Evolutionary conservation across 2,888 invertebrate species (phyloP).

Genomic region (Barypeithes pellucidus): DNA sequence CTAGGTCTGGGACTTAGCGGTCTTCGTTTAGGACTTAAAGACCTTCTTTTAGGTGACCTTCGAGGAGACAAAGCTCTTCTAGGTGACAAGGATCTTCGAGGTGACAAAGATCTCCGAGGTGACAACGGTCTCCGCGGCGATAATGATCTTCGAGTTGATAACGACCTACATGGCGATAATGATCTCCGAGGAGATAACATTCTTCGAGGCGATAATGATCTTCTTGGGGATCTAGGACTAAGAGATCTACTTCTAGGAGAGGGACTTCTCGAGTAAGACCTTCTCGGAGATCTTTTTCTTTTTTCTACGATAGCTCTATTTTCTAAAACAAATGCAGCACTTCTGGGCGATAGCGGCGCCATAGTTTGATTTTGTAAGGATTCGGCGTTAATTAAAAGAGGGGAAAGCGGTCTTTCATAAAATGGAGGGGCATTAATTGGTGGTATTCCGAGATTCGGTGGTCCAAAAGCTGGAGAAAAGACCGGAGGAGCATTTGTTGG

Average conservation of each 20-base stretch:
- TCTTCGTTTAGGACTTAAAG: conserved; percentile 39
- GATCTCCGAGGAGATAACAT: conserved; percentile 58
- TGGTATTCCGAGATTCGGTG: conserved; percentile 45
- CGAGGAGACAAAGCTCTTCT: conserved; percentile 30
- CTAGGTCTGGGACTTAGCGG: conserved; percentile 33
- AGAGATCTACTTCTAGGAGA: conserved; percentile 54
- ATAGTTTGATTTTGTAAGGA: conserved; percentile 60
- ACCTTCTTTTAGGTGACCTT: conserved; percentile 51
- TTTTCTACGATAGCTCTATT: conserved; percentile 70
- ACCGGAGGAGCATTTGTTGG: conserved; percentile 31
- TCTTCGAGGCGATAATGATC: conserved; percentile 60
- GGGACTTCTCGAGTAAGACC: conserved; percentile 65
- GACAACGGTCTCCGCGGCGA: conserved; percentile 32
- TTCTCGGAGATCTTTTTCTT: conserved; percentile 66
- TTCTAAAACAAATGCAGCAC: conserved; percentile 69
- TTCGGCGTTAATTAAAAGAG: conserved; percentile 65
- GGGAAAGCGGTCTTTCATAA: conserved; percentile 64
- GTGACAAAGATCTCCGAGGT: conserved; percentile 52
- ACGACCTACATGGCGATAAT: conserved; percentile 50
- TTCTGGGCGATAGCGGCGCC: conserved; percentile 69
- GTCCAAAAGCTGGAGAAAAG: conserved; percentile 48
- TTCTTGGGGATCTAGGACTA: conserved; percentile 44
- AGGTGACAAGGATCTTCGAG: conserved; percentile 54
- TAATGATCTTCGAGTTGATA: neutral
- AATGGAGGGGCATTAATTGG: conserved; percentile 53